Base-by-base conservation (phyloP, 2,888 invertebrate species). In the Dermolepida albohirtum region DNA sequence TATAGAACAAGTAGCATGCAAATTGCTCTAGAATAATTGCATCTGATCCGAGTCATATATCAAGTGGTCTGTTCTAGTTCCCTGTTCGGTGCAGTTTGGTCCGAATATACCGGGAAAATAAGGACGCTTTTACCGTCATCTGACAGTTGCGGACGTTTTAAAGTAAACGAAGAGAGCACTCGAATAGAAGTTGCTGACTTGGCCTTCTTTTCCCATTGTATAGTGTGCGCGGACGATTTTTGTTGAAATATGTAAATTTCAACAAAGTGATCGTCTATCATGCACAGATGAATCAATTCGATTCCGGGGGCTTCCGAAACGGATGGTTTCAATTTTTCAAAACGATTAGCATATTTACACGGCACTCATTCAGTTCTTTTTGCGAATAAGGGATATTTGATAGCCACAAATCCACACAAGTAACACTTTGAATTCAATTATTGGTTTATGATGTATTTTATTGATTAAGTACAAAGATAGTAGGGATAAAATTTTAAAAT, bases 171-270 rank as follows among this genome's bases (percentile, higher is more conserved):
- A 67, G 54, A 73, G 59, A 72, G 74, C 76, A 74, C 77, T 78
- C 76, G 74, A 76, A 62, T 14, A 75, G 77, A 76, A 73, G 74
- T 62, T 75, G 78, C 77, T 77, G 77, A 77, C 75, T 76, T 72
- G 72, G 70, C 65, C 67, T 64, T 52, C 55, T 54, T 66, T 67
- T 54, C 71, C 67, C 69, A 55, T 72, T 59, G 63, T 62, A 34
- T 47, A 34, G 59, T 39, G 47, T 16, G 22, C 34, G 34, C 47
- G 73, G 73, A 73, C 75, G 79, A 81, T 81, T 82, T 81, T 79
- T 81, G 80, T 82, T 81, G 82, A 78, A 82, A 80, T 81, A 82
- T 82, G 82, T 81, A 82, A 82, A 82, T 82, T 80, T 75, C 68
- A 64, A 69, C 73, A 72, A 76, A 74, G 70, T 73, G 74, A 68